phyloP scores from a whole-genome alignment of 2,113 vertebrate species.

The Scatophagus argus region DNA sequence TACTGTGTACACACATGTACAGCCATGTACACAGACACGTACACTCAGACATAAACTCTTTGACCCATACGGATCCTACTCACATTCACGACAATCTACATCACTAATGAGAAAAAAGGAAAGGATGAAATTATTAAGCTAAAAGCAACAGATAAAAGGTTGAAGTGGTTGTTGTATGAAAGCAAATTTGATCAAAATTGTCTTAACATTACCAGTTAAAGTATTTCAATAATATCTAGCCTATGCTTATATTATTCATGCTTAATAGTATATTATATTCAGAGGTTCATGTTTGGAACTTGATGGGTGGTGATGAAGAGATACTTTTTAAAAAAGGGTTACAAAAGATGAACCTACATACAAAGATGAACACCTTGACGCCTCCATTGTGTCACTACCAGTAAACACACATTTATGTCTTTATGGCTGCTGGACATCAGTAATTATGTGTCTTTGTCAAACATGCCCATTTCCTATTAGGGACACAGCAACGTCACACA shows the following conservation, averaged over 20 bases:
- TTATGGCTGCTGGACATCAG: conserved; percentile 31
- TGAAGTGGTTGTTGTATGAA: neutral
- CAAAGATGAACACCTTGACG: neutral
- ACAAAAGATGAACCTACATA: neutral
- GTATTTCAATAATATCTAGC: too few species aligned
- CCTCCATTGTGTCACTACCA: conserved; percentile 3
- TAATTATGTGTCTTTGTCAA: conserved; percentile 1
- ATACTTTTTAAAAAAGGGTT: too few species aligned
- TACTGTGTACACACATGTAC: too few species aligned
- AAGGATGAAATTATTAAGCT: too few species aligned
- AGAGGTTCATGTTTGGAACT: neutral
- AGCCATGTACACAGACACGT: neutral
- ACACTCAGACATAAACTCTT: neutral
- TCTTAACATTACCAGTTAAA: too few species aligned
- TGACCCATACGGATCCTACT: neutral
- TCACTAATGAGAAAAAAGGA: neutral
- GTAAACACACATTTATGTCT: conserved; percentile 40
- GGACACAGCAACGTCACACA: neutral
- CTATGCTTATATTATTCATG: neutral
- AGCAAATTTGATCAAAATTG: too few species aligned
- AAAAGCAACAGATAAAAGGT: neutral
- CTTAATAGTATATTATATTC: neutral
- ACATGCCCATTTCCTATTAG: neutral
- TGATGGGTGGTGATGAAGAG: neutral
- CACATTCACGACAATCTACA: neutral